Evolutionary conservation across 1,140 invertebrate genomes (phyloP), one percentile per base, ranked within the genome.

Genomic region (Parasteatoda tepidariorum): DNA sequence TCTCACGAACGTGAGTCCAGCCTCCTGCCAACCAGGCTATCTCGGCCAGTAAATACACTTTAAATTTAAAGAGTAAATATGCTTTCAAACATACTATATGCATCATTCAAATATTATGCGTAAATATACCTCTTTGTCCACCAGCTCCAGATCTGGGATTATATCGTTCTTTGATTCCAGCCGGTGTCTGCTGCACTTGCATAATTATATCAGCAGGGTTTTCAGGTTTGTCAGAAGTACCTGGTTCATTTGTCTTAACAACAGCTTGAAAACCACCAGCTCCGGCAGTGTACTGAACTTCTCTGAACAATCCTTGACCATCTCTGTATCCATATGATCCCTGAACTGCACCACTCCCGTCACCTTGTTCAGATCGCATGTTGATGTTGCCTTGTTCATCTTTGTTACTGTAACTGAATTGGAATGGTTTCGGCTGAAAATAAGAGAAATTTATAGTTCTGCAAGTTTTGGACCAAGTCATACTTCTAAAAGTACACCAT

Each of bases 321-420:
- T 87, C 86, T 15, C 48, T 84, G 57, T 87, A 87, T 54, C 86
- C 86, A 55, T 87, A 87, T 9, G 85, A 84, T 7, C 86, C 86
- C 3, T 61, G 75, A 13, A 86, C 84, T 13, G 70, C 68, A 9
- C 86, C 86, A 34, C 48, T 71, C 0, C 18, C 78, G 55, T 87
- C 85, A 4, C 75, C 62, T 34, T 93, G 95, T 89, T 96, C 95
- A 13, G 71, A 67, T 15, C 84, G 84, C 22, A 57, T 71, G 13
- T 84, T 74, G n/a, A 22, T 33, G 41, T 59, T 70, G 1, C 64
- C 64, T 15, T 64, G 28, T 13, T 67, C 73, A 24, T 84, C 74
- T 4, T 15, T 9, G 15, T 28, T 31, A 4, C 71, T 24, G 57
- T 82, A 79, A 11, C 15, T 67, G 11, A 64, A 62, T 4, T 38